Base-by-base conservation (phyloP, 92 coral and sea anemone species). In the Phymanthus crucifer region DNA sequence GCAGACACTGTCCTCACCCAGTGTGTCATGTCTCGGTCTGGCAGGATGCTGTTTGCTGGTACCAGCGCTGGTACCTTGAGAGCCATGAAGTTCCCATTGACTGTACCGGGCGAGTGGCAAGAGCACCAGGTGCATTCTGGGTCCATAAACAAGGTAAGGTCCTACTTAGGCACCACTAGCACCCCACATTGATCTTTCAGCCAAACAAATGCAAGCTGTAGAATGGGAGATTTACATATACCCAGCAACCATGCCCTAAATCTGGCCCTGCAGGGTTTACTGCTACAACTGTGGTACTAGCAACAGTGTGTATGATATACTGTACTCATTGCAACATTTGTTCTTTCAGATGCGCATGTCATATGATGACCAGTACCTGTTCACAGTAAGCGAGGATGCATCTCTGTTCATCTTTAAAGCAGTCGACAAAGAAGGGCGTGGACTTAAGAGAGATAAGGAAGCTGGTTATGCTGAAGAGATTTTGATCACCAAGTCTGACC, bases 61-160 rank as follows among this genome's bases (percentile, higher is more conserved):
- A 95, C 99, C 27, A 90, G 87, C 66, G 81, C 96, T 35, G 99
- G 99, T 34, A 95, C 99, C 2, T 81, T 95, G 50, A 92, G 99
- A 46, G 99, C 98, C 71, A 93, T 95, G 98, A 95, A 93, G 68
- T 93, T 95, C 81, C 99, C 98, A 12, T 89, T 95, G 83, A 93
- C 99, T 19, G 99, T 95, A 23, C 99, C 99, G 14, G 99, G 99
- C 24, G 99, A 95, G 83, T 95, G 99, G 98, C 99, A 95, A 74
- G 99, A 95, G 66, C 99, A 93, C 77, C 98, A 93, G 69, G 99
- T 92, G 50, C 99, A 95, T 78, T 86, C 99, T 33, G 93, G 96
- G 67, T 80, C 98, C 19, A 85, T 95, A 70, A 95, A 88, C 33
- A 95, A 95, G 98, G 99, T 95, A 75, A 66, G 17, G 4, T 12